Evolutionary conservation across 1,140 invertebrate genomes (phyloP), one percentile per base, ranked within the genome.

Genomic region (Trichoplusia ni): DNA sequence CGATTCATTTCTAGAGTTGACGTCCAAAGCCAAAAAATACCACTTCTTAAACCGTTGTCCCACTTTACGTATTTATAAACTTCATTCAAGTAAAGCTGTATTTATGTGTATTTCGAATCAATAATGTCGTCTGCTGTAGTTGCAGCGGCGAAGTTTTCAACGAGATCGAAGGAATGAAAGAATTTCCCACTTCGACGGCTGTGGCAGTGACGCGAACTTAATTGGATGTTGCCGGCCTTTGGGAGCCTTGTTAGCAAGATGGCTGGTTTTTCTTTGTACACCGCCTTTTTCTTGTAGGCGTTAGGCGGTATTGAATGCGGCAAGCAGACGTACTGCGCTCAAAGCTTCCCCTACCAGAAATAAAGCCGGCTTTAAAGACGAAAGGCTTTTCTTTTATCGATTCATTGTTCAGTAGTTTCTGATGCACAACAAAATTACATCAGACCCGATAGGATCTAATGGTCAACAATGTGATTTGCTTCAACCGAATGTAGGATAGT

Each of bases 141-240:
- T 44, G 38, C n/a, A 16, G n/a, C n/a, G n/a, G n/a, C n/a, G n/a
- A 44, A 29, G 25, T 58, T 58, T 38, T 23, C 37, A 42, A 8
- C 53, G 53, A 16, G 21, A 58, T 44, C 4, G 38, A 42, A 44
- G 37, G 5, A 44, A 58, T 31, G 38, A 58, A 19, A 31, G 37
- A 8, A 44, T 58, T 44, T 31, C 25, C 37, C 37, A 31, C 54
- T 58, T 25, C 9, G 21, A 40, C 19, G 51, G 16, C 46, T 49
- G 14, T 49, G 21, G 25, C 46, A 49, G 13, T 27, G 51, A 38
- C 31, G 31, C 11, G 29, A 21, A 54, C 19, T 54, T 54, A 58
- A 58, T 58, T 58, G 54, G 54, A 58, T n/a, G 54, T 49, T 49
- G 46, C 25, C 23, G 16, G 25, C 25, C 25, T 38, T 27, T 56